Percentiles rank a stretch among this genome's conserved stretches.
Evolutionary conservation across 2,888 invertebrate species (phyloP).

Genomic region (Melanostoma mellinum): DNA sequence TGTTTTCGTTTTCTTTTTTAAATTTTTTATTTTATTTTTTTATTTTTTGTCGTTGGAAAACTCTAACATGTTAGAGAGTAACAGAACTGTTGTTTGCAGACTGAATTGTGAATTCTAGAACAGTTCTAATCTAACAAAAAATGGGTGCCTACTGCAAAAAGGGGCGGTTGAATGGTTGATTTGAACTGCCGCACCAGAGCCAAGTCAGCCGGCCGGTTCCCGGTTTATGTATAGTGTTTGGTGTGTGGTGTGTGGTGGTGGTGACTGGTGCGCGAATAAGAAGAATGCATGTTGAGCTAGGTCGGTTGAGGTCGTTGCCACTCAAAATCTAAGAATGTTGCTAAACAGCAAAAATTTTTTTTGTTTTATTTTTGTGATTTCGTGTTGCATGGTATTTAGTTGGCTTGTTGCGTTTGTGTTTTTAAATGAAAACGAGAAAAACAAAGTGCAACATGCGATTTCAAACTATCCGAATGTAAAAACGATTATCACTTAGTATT

Average conservation of each 20-base stretch:
- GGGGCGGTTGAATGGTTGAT: constrained; percentile 30
- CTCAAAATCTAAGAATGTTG: constrained; percentile 72
- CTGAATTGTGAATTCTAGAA: constrained; percentile 50
- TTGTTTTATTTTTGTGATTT: constrained; percentile 23
- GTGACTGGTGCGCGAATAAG: constrained; percentile 63
- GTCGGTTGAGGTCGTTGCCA: constrained; percentile 73
- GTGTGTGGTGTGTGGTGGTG: constrained; percentile 26
- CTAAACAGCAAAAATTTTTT: constrained; percentile 56
- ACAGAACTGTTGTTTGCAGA: constrained; percentile 62
- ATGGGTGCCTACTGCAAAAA: not conserved
- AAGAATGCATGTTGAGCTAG: constrained; percentile 73
- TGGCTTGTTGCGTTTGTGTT: constrained; percentile 1
- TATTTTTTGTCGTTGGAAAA: not conserved
- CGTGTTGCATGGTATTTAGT: constrained; percentile 48
- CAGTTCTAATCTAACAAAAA: not conserved
- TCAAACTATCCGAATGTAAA: constrained; percentile 13
- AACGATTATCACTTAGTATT: constrained; percentile 16
- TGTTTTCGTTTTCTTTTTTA: constrained; percentile 23
- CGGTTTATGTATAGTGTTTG: constrained; percentile 16
- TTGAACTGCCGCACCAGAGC: constrained; percentile 26
- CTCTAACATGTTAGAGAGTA: constrained; percentile 39
- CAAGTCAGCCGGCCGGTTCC: constrained; percentile 4
- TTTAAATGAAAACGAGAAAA: not conserved
- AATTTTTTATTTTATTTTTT: too few species aligned
- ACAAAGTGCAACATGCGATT: constrained; percentile 3